These are phyloP conservation scores for Phalanger gymnotis DNA, from an alignment of 2,797 vertebrate species.

Conservation along the genomic window DNA sequence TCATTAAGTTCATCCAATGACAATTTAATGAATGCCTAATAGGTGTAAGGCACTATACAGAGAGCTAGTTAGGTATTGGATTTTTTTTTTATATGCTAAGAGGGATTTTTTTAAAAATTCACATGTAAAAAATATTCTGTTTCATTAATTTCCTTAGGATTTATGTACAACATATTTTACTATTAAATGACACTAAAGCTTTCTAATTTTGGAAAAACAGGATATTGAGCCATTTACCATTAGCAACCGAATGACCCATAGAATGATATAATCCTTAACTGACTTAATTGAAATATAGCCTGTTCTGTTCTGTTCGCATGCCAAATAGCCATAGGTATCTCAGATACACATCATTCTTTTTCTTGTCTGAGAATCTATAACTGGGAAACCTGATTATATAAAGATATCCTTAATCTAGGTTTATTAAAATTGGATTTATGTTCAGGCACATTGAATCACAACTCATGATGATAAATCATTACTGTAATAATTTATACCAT, in stretches of 20 bases:
- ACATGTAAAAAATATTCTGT: background rate
- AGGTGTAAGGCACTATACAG: background rate
- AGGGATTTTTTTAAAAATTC: background rate
- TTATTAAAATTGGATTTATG: background rate
- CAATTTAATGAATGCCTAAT: background rate
- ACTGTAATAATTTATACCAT: background rate
- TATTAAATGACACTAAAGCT: background rate
- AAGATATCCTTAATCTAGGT: background rate
- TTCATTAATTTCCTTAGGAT: background rate
- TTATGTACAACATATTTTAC: background rate
- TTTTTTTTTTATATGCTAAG: background rate
- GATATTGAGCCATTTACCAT: background rate
- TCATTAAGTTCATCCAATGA: background rate
- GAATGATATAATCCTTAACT: background rate
- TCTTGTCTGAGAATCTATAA: background rate
- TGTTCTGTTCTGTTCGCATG: background rate
- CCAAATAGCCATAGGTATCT: background rate
- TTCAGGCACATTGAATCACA: background rate
- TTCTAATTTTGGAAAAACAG: background rate
- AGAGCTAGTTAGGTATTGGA: background rate
- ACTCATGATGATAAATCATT: background rate
- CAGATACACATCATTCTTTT: background rate
- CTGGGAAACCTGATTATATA: background rate
- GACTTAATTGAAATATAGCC: background rate
- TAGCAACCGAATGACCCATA: background rate